Evolutionary conservation across 2,888 invertebrate genomes (phyloP).

Genomic region (Stenolophus ochropezus): DNA sequence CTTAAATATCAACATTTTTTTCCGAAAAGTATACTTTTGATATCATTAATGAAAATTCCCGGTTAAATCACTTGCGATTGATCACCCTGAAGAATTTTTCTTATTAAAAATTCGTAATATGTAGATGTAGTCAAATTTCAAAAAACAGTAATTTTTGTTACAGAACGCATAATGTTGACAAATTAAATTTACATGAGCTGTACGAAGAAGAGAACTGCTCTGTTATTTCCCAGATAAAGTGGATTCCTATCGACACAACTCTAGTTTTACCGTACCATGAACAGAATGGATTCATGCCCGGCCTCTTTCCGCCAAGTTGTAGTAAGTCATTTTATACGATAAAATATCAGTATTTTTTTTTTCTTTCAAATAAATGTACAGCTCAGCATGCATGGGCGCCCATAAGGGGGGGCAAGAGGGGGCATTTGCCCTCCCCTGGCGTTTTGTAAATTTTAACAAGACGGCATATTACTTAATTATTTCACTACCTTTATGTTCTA

Average conservation of each 20-base stretch:
- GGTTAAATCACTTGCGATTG: too few relatives aligned
- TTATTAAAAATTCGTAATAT: too few relatives aligned
- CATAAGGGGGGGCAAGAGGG: too few relatives aligned
- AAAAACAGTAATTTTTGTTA: conserved; percentile 1
- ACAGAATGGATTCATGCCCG: conserved; percentile 62
- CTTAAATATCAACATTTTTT: too few relatives aligned
- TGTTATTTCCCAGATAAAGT: conserved; percentile 62
- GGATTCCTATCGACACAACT: conserved; percentile 65
- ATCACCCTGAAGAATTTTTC: too few relatives aligned
- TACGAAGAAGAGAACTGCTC: conserved; percentile 62
- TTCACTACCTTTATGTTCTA: too few relatives aligned
- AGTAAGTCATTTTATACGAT: conserved; percentile 4
- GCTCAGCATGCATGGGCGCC: neutral
- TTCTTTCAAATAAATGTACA: too few relatives aligned
- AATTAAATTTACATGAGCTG: conserved; percentile 62
- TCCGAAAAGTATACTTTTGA: too few relatives aligned
- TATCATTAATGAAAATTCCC: too few relatives aligned
- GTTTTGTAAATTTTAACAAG: neutral
- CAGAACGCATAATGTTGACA: conserved; percentile 1
- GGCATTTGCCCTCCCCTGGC: too few relatives aligned
- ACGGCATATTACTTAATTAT: too few relatives aligned
- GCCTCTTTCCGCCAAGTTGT: conserved; percentile 63
- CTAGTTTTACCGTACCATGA: conserved; percentile 64
- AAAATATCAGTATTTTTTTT: neutral
- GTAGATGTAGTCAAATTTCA: too few relatives aligned